Base-by-base conservation (phyloP, 2,888 invertebrate genomes). In the Timema cristinae region DNA sequence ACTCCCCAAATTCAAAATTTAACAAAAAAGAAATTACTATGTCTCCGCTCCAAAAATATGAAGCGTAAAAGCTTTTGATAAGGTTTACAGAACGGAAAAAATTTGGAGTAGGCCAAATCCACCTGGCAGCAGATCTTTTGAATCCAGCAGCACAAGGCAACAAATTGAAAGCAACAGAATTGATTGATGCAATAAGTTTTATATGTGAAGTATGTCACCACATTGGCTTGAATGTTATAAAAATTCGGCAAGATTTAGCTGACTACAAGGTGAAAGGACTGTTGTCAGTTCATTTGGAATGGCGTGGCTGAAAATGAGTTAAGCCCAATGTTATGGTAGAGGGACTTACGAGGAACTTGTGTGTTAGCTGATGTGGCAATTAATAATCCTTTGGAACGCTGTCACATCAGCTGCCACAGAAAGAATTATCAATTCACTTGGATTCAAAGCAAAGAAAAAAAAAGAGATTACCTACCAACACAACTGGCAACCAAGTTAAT, bases 341-440 rank as follows among this genome's bases (percentile, higher is more conserved):
- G 32, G 63, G 47, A 32, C 63, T 47, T 63, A 32, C 63, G 63
- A 11, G 63, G 47, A 63, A 63, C 63, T 63, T 63, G 63, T 63
- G 32, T 63, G 32, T 63, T 63, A 63, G 63, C 63, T 63, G 63
- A 63, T 63, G 63, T 63, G 47, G 63, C 47, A 47, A 63, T 63
- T 32, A 32, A 47, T 5, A 0, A 63, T 48, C 48, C 63, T 13
- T 59, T 0, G 59, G 6, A 6, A n/a, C 32, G 1, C 9, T 47
- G 63, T 47, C 47, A 63, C 47, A 63, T 63, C 16, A 32, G 63
- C 47, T 63, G 63, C 63, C 11, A 63, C 63, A 47, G 47, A 63
- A 63, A 9, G 16, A 63, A 63, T 13, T 11, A 48, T 63, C 63
- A 63, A 8, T 63, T 63, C 10, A 63, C 11, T 47, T 32, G 59